A percentile compares a stretch with the other conserved stretches of the same genome.
phyloP scores from a whole-genome alignment of 1,140 invertebrate species.

The Drosophila pallidifrons region DNA sequence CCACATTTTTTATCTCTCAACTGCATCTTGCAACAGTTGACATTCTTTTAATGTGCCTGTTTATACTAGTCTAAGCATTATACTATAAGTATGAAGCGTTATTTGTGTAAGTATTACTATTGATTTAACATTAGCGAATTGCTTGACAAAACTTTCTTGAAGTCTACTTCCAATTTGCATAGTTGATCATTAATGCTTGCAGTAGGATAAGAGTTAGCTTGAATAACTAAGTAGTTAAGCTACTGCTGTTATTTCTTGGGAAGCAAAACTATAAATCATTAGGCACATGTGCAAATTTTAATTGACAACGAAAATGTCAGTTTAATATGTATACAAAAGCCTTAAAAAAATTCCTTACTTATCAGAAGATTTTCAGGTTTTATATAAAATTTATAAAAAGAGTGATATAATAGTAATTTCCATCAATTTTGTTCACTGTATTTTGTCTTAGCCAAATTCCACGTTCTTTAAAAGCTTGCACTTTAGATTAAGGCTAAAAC shows the following conservation, averaged over 20 bases:
- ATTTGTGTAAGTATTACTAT: background rate
- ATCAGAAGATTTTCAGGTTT: too few relatives aligned
- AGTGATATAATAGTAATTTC: too few relatives aligned
- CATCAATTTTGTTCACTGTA: too few relatives aligned
- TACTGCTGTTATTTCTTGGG: background rate
- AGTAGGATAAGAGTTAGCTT: too few relatives aligned
- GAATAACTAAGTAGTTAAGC: too few relatives aligned
- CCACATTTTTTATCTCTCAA: constrained; percentile 31
- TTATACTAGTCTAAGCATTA: background rate
- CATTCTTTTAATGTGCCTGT: constrained; percentile 14
- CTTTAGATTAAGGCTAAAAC: constrained; percentile 1
- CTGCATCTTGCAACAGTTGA: constrained; percentile 31
- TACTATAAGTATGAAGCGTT: background rate
- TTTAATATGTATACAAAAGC: too few relatives aligned
- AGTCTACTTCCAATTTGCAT: too few relatives aligned
- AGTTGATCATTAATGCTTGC: too few relatives aligned
- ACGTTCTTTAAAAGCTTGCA: background rate
- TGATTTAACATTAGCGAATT: constrained; percentile 7
- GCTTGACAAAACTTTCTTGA: background rate
- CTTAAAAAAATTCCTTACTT: too few relatives aligned
- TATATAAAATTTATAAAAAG: too few relatives aligned
- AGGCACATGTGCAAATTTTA: background rate
- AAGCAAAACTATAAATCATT: background rate
- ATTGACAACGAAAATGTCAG: background rate
- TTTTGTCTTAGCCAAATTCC: too few relatives aligned